Evolutionary conservation across 2,797 vertebrate genomes (phyloP), one percentile per base, ranked within the genome.

Genomic region (Chelonia mydas): DNA sequence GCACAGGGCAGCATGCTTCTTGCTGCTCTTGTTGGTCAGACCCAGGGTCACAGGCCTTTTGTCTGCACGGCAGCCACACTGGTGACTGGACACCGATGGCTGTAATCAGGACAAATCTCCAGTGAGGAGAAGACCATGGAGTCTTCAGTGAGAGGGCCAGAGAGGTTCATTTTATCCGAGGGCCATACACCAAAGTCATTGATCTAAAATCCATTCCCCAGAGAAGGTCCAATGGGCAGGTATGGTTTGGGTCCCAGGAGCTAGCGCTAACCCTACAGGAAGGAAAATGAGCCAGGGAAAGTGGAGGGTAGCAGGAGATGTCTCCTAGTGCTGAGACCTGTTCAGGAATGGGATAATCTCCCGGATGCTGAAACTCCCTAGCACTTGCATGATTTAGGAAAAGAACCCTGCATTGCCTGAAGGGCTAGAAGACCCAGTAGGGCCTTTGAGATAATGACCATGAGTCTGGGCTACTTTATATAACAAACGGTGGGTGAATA

Each of bases 91-190:
- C 57, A 45, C 89, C 53, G 80, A 53, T 77, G 59, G 81, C 23
- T 17, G 6, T 37, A 90, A 93, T 87, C 54, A 68, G 1, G 78
- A 33, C 5, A 17, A 85, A 88, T 90, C 1, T 23, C 28, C 33
- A 94, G 41, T 85, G 85, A 54, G 90, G 80, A 94, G 54, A 51
- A 72, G 19, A 86, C 7, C 27, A 59, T 47, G 41, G 76, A 82
- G 8, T 1, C 57, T 37, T 0, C 3, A 86, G 90, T 80, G 37
- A 93, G 27, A 21, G 15, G 84, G 51, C 61, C 80, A 87, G 17
- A 41, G 41, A 77, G 17, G 59, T 28, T 90, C 53, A 33, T 59
- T 81, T 59, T 84, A 94, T 90, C 74, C 0, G 0, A 65, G 79
- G 47, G 31, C 19, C 9, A 5, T 47, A 10, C 0, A 0, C 31